Base-by-base conservation (phyloP, 1,140 invertebrate species). In the Leptonema lineaticorne region DNA sequence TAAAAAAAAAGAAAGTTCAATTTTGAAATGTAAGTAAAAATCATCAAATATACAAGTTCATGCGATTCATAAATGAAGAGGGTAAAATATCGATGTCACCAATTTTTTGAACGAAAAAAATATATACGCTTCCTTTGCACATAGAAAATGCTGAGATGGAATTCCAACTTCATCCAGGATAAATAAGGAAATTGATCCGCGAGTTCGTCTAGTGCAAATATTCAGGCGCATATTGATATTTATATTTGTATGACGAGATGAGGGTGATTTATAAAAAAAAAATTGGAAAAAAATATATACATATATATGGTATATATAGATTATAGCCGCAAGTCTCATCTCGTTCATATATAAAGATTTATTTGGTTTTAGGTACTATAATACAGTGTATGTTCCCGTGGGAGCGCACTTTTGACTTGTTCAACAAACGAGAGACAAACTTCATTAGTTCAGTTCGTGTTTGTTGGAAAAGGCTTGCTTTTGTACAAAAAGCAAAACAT, bases 401-500 rank as follows among this genome's bases (percentile, higher is more conserved):
- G 24, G 24, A 6, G 20, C 11, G 8, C 50, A 53, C 50, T 53
- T 53, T 53, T 53, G 50, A 53, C 50, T 53, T 53, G 50, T 53
- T 53, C 50, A 53, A 53, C 50, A 53, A 53, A 53, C 50, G 50
- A 53, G 50, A 53, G 50, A 53, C 50, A 53, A 53, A 53, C 50
- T 53, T 53, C 50, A 53, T 53, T 53, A 53, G 50, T 53, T 26
- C 18, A 1, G 50, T 24, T 53, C 50, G 24, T 9, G 46, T 18
- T 48, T 20, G 20, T 2, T 50, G 50, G 9, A n/a, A n/a, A n/a
- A n/a, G n/a, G n/a, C n/a, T n/a, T n/a, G n/a, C n/a, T n/a, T n/a
- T 24, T 18, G 22, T 9, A 24, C 22, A 53, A 53, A 53, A 53
- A 26, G 50, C 50, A 53, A 53, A 53, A n/a, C 24, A 14, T 53